Evolutionary conservation across 2,113 vertebrate genomes (phyloP), one percentile per base, ranked within the genome.

Genomic region (Tichodroma muraria): DNA sequence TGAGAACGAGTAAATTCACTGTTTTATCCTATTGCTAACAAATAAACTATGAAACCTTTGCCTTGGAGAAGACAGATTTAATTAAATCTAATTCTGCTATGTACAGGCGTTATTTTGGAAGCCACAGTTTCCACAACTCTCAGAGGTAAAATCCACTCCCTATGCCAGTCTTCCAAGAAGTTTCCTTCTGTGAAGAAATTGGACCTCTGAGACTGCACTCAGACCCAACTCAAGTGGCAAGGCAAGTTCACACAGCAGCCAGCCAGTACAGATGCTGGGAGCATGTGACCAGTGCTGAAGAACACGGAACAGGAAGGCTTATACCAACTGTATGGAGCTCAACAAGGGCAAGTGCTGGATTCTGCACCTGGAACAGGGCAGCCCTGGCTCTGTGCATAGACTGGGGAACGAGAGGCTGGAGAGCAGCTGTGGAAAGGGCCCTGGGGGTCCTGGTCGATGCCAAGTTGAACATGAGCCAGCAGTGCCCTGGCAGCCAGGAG

Each of bases 321-420:
- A 6, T 9, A 77, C 11, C 45, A 69, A 65, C 22, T 3, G 0
- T 6, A 21, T 5, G 37, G 54, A 52, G 45, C 16, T 33, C 30
- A 86, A 4, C 72, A 61, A 60, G 18, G 45, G 8, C 54, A 27
- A 19, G 37, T 22, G 27, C 64, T 37, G 27, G 22, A 18, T 52
- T 61, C 33, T 86, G 54, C 63, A 38, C 33, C 63, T 60, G 45
- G 13, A 60, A 38, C 38, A 45, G 38, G 33, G 22, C 37, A 77
- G 5, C 15, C 33, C 22, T 52, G 45, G 15, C 63, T 77, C 8
- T 1, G 1, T 7, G 22, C 1, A 37, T 6, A 10, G 6, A 15
- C 18, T 23, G 38, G 27, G 37, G 9, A 37, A 68, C 1, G 17
- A 59, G 53, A 50, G 14, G 33, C 54, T 77, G 72, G 37, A 77